Evolutionary conservation across 2,888 invertebrate genomes (phyloP).

Genomic region (Ectemnius cavifrons): DNA sequence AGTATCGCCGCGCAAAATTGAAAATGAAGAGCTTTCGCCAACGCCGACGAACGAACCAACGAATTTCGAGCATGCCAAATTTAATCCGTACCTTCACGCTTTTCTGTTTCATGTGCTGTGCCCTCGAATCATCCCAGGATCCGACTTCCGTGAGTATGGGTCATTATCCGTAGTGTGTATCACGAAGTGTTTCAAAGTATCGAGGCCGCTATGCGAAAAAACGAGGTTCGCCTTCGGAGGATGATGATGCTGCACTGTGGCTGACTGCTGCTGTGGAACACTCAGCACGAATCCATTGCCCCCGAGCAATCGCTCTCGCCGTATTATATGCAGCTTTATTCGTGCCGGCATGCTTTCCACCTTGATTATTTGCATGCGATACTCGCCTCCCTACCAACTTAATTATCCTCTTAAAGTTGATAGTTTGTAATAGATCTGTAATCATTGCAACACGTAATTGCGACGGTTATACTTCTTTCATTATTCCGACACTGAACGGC

Average conservation of each 20-base stretch:
- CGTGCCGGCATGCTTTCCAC: too few species aligned
- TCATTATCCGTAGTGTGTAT: constrained; percentile 41
- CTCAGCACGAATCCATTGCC: too few species aligned
- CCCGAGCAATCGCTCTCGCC: too few species aligned
- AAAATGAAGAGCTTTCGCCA: constrained; percentile 64
- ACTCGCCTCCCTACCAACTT: too few species aligned
- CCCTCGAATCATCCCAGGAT: constrained; percentile 65
- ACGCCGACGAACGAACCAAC: constrained; percentile 8
- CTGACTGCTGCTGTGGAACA: neutral
- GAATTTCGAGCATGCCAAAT: constrained; percentile 37
- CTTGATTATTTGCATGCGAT: too few species aligned
- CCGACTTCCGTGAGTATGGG: constrained; percentile 76
- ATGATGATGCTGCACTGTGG: neutral
- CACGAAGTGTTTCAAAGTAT: constrained; percentile 52
- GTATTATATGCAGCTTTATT: too few species aligned
- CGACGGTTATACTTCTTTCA: too few species aligned
- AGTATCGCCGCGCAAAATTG: constrained; percentile 55
- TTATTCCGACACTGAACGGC: too few species aligned
- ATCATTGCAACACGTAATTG: too few species aligned
- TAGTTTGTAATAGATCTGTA: too few species aligned
- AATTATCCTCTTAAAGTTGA: too few species aligned
- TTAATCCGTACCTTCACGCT: constrained; percentile 49
- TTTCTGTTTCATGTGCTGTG: constrained; percentile 72
- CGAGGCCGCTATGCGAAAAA: constrained; percentile 11
- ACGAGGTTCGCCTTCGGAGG: neutral